Evolutionary conservation across 2,888 invertebrate species (phyloP), one percentile per base, ranked within the genome.

Genomic region (Oxystoma pomonae): DNA sequence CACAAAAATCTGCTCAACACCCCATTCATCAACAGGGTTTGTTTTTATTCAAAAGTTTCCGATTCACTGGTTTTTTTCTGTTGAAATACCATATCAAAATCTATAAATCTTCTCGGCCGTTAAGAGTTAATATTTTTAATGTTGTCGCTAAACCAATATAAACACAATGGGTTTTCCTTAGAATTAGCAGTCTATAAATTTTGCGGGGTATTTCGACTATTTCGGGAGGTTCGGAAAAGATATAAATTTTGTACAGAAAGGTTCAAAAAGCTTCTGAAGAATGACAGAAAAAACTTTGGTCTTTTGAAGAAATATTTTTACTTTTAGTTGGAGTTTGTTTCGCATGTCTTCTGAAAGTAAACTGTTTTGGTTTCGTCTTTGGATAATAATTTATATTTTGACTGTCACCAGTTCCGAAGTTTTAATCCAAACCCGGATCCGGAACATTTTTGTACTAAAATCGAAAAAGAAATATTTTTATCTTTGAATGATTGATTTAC

Each of bases 141-240:
- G 75, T 75, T 77, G 78, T 78, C 77, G 77, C 70, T 77, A 7
- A 77, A 73, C 77, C 77, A 77, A 78, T 77, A 74, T 73, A 78
- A 78, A 77, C 77, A 79, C 76, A 78, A 79, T 74, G 74, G 77
- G 76, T 75, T 73, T 71, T 77, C 77, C 74, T 77, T 77, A 66
- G 77, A 73, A 78, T 78, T 78, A 78, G 76, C 77, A 77, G 76
- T 67, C 78, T 77, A 79, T 80, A 80, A 80, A 80, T 80, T 78
- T 77, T 69, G 67, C 72, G 74, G 76, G 77, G 73, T 76, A 76
- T 59, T 62, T 63, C 19, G 62, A 21, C 19, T n/a, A 57, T 73
- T 74, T 75, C 70, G 19, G 22, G 49, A 58, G 22, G 62, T 67
- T 62, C 68, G 74, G 74, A 57, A n/a, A 18, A 52, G 53, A 12